Percentiles rank a stretch among this genome's conserved stretches.
phyloP scores from a whole-genome alignment of 2,888 invertebrate species.

The Mesochorus sp. region DNA sequence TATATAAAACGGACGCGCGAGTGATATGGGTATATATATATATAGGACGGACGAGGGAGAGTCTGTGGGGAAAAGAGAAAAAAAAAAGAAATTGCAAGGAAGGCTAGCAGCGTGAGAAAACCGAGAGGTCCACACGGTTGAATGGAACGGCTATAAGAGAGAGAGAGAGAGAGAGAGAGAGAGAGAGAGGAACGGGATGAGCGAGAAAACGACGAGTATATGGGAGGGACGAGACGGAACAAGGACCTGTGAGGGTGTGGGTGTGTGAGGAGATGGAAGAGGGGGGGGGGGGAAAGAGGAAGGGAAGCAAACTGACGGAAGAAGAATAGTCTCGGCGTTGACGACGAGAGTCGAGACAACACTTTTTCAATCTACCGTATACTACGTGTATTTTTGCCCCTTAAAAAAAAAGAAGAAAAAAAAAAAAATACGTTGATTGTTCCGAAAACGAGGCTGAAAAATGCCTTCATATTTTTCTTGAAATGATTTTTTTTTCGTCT shows the following conservation, averaged over 20 bases:
- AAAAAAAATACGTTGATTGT: slow-evolving; percentile 28
- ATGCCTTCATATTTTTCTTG: slow-evolving; percentile 9
- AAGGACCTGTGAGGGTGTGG: slow-evolving; percentile 39
- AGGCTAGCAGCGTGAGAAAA: slow-evolving; percentile 9
- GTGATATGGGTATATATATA: slow-evolving; percentile 31
- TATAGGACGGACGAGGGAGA: background rate
- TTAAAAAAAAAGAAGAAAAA: too few relatives aligned
- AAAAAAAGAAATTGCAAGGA: slow-evolving; percentile 64
- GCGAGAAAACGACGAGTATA: too few relatives aligned
- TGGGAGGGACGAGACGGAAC: slow-evolving; percentile 35
- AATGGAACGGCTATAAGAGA: slow-evolving; percentile 43
- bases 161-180: slow-evolving; percentile 24
- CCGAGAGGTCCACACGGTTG: slow-evolving; percentile 29
- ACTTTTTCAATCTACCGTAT: slow-evolving; percentile 22
- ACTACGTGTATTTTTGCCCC: background rate
- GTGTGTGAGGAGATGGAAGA: too few relatives aligned
- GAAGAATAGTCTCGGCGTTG: slow-evolving; percentile 71
- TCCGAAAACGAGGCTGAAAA: background rate
- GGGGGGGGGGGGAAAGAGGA: slow-evolving; percentile 8
- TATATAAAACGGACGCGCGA: slow-evolving; percentile 46
- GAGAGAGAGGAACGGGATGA: slow-evolving; percentile 26
- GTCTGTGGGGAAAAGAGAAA: slow-evolving; percentile 43
- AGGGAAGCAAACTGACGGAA: slow-evolving; percentile 69
- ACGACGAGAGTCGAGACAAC: slow-evolving; percentile 44
- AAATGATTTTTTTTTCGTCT: background rate